Percentiles rank a stretch among this genome's conserved stretches.
Conservation (phyloP, 2,888 invertebrate genomes). For the Ennomos fuscantarius region DNA sequence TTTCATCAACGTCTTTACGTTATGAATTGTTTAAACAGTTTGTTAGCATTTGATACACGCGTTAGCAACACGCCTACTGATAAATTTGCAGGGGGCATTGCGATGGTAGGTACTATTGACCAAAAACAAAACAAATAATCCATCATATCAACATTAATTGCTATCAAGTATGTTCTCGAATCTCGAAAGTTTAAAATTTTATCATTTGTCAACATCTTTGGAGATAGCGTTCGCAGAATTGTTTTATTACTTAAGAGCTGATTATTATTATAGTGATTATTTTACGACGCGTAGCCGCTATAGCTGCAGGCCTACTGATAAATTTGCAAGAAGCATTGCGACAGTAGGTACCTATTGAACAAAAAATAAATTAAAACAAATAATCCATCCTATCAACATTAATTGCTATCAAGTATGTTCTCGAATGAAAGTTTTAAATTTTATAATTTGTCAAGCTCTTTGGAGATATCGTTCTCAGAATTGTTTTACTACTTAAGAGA, state of each 20-base stretch:
- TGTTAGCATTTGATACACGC: constrained; percentile 22
- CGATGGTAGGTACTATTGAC: constrained; percentile 19
- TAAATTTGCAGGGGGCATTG: constrained; percentile 55
- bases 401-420: background rate
- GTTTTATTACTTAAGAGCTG: background rate
- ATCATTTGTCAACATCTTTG: constrained; percentile 20
- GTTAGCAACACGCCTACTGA: constrained; percentile 54
- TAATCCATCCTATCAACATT: constrained; percentile 31
- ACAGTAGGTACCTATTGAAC: constrained; percentile 20
- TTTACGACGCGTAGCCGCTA: too few relatives aligned
- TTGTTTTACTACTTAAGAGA: constrained; percentile 3
- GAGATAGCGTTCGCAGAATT: constrained; percentile 13
- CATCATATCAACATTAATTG: constrained; percentile 26
- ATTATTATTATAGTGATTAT: constrained; percentile 9
- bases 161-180: constrained; percentile 1
- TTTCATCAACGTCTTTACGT: constrained; percentile 50
- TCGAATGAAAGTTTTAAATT: constrained; percentile 2
- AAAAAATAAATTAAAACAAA: constrained; percentile 42
- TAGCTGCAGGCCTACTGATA: constrained; percentile 57
- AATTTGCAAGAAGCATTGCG: constrained; percentile 52
- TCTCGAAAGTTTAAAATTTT: constrained; percentile 3
- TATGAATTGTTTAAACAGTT: constrained; percentile 43
- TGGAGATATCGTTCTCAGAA: constrained; percentile 12
- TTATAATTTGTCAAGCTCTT: constrained; percentile 20
- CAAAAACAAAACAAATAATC: constrained; percentile 40